A percentile compares a stretch with the other conserved stretches of the same genome.
phyloP scores from a whole-genome alignment of 2,888 invertebrate genomes.

The Callosobruchus maculatus region DNA sequence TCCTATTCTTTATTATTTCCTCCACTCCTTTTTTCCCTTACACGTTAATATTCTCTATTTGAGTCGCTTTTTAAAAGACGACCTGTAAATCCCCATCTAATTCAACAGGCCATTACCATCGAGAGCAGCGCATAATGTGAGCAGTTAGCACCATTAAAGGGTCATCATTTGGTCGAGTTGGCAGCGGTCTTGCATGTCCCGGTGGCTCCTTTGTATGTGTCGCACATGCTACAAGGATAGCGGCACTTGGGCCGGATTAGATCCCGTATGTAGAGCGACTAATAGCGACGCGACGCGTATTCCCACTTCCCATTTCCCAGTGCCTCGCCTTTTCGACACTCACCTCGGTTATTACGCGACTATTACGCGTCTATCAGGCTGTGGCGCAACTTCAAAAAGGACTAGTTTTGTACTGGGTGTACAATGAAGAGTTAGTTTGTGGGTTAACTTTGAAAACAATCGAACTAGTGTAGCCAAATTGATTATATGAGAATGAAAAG shows the following conservation, averaged over 20 bases:
- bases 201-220: not conserved
- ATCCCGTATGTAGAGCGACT: not conserved
- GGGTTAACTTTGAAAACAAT: too few species aligned
- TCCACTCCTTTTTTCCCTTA: too few species aligned
- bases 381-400: too few species aligned
- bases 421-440: too few species aligned
- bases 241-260: not conserved
- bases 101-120: too few species aligned
- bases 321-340: not conserved
- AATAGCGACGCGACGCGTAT: not conserved
- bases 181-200: not conserved
- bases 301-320: not conserved
- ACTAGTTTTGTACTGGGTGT: too few species aligned
- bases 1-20: too few species aligned
- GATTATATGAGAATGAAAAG: too few species aligned
- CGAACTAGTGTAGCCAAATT: too few species aligned
- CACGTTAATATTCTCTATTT: too few species aligned
- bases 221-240: not conserved
- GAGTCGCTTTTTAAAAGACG: not conserved
- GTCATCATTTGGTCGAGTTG: not conserved
- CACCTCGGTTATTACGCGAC: not conserved
- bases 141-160: not conserved
- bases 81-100: not conserved
- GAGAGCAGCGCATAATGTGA: not conserved
- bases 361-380: not conserved